phyloP scores from a whole-genome alignment of 1,140 invertebrate species.

The Hesperophylax magnus region DNA sequence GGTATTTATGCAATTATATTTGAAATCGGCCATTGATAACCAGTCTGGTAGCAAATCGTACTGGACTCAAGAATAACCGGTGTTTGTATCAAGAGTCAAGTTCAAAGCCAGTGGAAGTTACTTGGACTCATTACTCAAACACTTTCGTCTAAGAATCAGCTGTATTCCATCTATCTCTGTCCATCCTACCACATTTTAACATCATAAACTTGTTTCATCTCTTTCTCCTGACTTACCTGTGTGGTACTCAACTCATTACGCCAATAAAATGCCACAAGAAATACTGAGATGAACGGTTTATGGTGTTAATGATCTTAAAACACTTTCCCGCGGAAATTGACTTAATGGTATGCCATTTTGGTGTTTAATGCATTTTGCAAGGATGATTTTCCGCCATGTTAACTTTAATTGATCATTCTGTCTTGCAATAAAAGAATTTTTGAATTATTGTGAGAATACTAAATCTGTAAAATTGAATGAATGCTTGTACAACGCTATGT shows the following conservation, averaged over 20 bases:
- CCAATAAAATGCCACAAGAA: not conserved
- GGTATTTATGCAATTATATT: no score
- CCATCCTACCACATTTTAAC: not conserved
- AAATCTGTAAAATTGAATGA: no score
- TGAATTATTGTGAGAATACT: no score
- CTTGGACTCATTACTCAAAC: not conserved
- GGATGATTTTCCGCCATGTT: no score
- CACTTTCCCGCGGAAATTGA: slow-evolving; percentile 14
- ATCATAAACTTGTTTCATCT: not conserved
- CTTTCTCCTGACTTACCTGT: not conserved
- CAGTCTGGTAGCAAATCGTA: not conserved
- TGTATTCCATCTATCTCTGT: not conserved
- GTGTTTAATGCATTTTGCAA: no score
- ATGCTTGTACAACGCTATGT: no score
- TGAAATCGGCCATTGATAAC: not conserved
- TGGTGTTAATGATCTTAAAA: slow-evolving; percentile 2
- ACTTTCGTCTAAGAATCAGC: slow-evolving; percentile 22
- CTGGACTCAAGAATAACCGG: not conserved
- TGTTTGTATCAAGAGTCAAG: not conserved
- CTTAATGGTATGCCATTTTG: not conserved
- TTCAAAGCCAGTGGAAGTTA: slow-evolving; percentile 1
- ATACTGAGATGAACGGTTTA: not conserved
- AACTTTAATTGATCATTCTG: no score
- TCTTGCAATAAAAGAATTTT: no score
- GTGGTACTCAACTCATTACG: not conserved